phyloP scores from a whole-genome alignment of 2,888 invertebrate species.

The Andrena marginata region DNA sequence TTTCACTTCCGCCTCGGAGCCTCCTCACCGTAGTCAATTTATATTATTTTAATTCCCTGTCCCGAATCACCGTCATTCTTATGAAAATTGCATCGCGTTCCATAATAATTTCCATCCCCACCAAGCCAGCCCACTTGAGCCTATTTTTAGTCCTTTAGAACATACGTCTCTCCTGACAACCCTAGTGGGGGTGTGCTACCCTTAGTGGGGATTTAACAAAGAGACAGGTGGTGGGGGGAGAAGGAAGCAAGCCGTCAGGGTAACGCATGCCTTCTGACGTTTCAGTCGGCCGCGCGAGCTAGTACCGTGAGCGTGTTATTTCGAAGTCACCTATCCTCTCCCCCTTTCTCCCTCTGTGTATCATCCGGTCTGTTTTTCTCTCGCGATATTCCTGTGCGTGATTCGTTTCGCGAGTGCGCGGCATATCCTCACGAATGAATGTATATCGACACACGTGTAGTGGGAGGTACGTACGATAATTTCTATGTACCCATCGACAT shows the following conservation, averaged over 20 bases:
- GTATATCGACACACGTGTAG: slow-evolving; percentile 4
- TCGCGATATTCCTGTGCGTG: slow-evolving; percentile 42
- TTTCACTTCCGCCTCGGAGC: background rate
- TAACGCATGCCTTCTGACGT: slow-evolving; percentile 60
- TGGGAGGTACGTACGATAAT: slow-evolving; percentile 44
- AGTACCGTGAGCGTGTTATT: slow-evolving; percentile 9
- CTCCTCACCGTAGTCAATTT: background rate
- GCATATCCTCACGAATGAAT: slow-evolving; percentile 18
- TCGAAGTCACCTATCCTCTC: background rate
- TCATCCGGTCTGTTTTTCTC: slow-evolving; percentile 41
- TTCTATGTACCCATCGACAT: background rate
- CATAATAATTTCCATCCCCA: slow-evolving; percentile 33
- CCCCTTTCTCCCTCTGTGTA: slow-evolving; percentile 16
- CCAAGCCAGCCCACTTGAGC: slow-evolving; percentile 33
- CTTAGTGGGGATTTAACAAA: slow-evolving; percentile 42
- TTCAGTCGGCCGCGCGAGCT: slow-evolving; percentile 63
- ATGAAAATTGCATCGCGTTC: slow-evolving; percentile 24
- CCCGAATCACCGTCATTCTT: background rate
- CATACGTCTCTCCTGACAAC: slow-evolving; percentile 39
- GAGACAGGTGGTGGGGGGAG: background rate
- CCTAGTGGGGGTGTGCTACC: slow-evolving; percentile 51
- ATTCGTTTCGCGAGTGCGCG: slow-evolving; percentile 25
- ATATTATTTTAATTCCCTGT: background rate
- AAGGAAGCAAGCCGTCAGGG: slow-evolving; percentile 49
- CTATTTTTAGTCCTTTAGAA: slow-evolving; percentile 54